These are phyloP conservation scores for Arothron firmamentum DNA, from an alignment of 2,113 vertebrate species.

Conservation along the genomic window DNA sequence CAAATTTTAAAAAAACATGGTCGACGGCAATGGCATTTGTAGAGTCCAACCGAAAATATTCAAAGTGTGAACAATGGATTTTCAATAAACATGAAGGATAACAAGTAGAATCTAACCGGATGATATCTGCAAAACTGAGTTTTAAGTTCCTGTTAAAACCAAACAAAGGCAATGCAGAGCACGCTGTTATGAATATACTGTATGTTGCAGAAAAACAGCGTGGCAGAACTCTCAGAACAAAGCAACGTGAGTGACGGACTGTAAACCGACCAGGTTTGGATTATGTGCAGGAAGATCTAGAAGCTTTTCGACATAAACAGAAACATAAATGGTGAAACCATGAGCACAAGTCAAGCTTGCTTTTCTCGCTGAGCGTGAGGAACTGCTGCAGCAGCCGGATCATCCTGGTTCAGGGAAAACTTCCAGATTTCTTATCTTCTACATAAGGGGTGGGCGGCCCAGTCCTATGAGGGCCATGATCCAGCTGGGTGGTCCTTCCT, in stretches of 20 bases:
- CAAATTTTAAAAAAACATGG: constrained; percentile 23
- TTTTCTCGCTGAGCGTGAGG: background rate
- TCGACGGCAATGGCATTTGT: constrained; percentile 64
- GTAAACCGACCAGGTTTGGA: constrained; percentile 32
- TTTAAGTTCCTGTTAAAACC: constrained; percentile 4
- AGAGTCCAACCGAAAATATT: constrained; percentile 59
- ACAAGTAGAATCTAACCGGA: background rate
- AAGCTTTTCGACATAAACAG: no score
- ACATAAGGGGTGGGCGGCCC: no score
- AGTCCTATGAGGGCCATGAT: no score
- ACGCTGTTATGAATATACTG: constrained; percentile 8
- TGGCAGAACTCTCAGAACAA: constrained; percentile 22
- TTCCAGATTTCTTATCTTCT: no score
- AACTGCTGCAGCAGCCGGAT: background rate
- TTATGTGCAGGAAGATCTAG: no score
- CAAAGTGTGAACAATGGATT: constrained; percentile 44
- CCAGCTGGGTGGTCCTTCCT: no score
- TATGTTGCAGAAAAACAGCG: constrained; percentile 17
- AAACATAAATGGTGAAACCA: no score
- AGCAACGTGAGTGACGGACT: constrained; percentile 38
- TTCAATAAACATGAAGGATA: constrained; percentile 6
- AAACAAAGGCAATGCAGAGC: constrained; percentile 1
- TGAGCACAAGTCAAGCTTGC: background rate
- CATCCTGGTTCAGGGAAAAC: no score
- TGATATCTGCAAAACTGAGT: background rate